Base-by-base conservation (phyloP, 2,113 vertebrate genomes). In the Siniperca knerii region DNA sequence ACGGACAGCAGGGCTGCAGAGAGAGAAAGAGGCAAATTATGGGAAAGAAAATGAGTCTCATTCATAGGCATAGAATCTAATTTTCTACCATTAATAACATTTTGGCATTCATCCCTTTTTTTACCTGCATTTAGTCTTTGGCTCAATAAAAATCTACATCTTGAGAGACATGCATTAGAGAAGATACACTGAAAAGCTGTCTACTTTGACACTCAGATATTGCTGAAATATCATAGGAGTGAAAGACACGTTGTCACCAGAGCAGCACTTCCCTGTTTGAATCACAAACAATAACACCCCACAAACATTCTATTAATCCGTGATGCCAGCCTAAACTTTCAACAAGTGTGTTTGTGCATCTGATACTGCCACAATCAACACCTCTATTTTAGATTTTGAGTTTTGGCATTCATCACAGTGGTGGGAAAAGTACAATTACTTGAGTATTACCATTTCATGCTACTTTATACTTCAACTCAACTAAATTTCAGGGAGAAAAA, bases 51-150 rank as follows among this genome's bases (percentile, higher is more conserved):
- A 85, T 81, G 2, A 48, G 23, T 65, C 54, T 76, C 46, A 29
- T 84, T 89, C 54, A 72, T 57, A 37, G 42, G 54, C 37, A 35
- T 16, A 25, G 37, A 81, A 67, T 81, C 50, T 42, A 6, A 74
- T 77, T 11, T 73, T 75, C 67, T 80, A 10, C 54, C 54, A 23
- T 69, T 78, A 75, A 82, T 77, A 67, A 80, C 23, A 62, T 68
- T 74, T 68, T 54, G 35, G 6, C 29, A 54, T 74, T 77, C 4
- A 70, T 70, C 33, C 9, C 2, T 60, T 33, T 6, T 48, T 58
- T 55, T 16, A 16, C 18, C 35, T 58, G 42, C 21, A 50, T 74
- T 80, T 64, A 2, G 37, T 66, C 37, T 60, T 11, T 23, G 9
- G 40, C 10, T 84, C 23, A 72, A 42, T 72, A 35, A 35, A 78